phyloP scores from a whole-genome alignment of 2,888 invertebrate genomes.

The Ditula angustiorana region DNA sequence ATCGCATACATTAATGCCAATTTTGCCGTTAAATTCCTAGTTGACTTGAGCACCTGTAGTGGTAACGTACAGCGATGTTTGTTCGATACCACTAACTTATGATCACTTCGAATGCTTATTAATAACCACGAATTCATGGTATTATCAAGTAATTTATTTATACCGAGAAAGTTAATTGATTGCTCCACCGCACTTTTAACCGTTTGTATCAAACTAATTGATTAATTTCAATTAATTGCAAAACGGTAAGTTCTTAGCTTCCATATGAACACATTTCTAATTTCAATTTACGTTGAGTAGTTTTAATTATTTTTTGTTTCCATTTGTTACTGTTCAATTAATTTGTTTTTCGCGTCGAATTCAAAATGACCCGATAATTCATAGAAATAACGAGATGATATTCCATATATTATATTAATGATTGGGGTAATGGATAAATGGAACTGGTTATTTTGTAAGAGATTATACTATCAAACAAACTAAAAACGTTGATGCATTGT shows the following conservation, averaged over 20 bases:
- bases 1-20: not conserved
- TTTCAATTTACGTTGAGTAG: conserved; percentile 18
- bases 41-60: conserved; percentile 4
- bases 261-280: conserved; percentile 28
- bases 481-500: not conserved
- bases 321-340: conserved; percentile 4
- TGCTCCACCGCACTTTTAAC: conserved; percentile 16
- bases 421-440: conserved; percentile 13
- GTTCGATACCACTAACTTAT: conserved; percentile 10
- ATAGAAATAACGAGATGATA: conserved; percentile 18
- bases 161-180: conserved; percentile 24
- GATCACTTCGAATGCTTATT: conserved; percentile 9
- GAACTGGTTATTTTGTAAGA: conserved; percentile 16
- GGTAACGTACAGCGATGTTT: not conserved
- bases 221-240: conserved; percentile 32
- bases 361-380: conserved; percentile 12
- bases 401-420: conserved; percentile 19
- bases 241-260: conserved; percentile 14
- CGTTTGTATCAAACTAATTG: conserved; percentile 29
- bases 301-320: conserved; percentile 21
- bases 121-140: conserved; percentile 5
- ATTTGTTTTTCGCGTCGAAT: conserved; percentile 22
- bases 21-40: conserved; percentile 1
- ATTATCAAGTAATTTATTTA: conserved; percentile 15
- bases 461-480: not conserved